A percentile compares a stretch with the other conserved stretches of the same genome.
Evolutionary conservation across 2,797 vertebrate genomes (phyloP).

Genomic region (Apogon talboti): DNA sequence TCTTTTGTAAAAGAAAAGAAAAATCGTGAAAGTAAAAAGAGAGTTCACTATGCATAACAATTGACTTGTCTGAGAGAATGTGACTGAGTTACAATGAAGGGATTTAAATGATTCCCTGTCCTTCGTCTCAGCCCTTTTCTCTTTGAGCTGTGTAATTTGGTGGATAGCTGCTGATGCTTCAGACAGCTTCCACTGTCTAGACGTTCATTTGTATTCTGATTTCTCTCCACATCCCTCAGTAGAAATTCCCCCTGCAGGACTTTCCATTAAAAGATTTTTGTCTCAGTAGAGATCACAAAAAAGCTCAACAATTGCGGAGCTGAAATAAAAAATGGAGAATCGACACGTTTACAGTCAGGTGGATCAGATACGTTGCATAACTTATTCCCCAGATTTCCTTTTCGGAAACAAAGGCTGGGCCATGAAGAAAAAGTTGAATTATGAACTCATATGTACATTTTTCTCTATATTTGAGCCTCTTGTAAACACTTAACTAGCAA

Average conservation of each 20-base stretch:
- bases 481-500: constrained; percentile 15
- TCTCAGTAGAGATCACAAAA: constrained; percentile 60
- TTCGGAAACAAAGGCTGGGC: too few relatives aligned
- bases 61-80: constrained; percentile 49
- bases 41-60: constrained; percentile 49
- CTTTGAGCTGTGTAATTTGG: constrained; percentile 70
- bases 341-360: constrained; percentile 45
- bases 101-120: constrained; percentile 67
- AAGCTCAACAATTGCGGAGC: constrained; percentile 37
- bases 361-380: constrained; percentile 10
- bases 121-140: constrained; percentile 53
- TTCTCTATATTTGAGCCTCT: neutral
- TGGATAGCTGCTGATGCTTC: constrained; percentile 52
- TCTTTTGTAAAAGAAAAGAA: constrained; percentile 38
- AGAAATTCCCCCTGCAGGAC: constrained; percentile 64
- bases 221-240: constrained; percentile 57
- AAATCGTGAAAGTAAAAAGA: constrained; percentile 17
- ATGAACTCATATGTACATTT: constrained; percentile 32
- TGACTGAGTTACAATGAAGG: constrained; percentile 54
- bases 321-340: constrained; percentile 31
- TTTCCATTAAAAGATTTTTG: constrained; percentile 65
- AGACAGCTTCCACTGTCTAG: constrained; percentile 67
- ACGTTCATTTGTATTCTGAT: constrained; percentile 79
- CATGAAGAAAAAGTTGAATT: neutral
- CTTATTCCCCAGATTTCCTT: constrained; percentile 15